phyloP scores from a whole-genome alignment of 2,797 vertebrate species.

The Amblyraja radiata region DNA sequence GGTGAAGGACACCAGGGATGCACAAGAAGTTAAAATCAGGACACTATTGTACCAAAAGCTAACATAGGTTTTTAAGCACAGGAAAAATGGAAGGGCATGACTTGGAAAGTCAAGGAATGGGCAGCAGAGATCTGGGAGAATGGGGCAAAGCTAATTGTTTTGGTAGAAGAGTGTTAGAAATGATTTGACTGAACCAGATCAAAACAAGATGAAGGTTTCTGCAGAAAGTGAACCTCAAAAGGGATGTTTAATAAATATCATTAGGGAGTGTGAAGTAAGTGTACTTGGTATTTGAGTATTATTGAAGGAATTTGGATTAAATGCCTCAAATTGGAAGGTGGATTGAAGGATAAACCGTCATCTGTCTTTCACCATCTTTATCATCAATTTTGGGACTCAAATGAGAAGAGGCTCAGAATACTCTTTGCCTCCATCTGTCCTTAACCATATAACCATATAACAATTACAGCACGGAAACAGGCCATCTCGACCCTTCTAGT shows the following conservation, averaged over 20 bases:
- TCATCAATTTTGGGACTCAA: not conserved
- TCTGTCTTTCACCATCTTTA: not conserved
- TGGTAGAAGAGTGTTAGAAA: not conserved
- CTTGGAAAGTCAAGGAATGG: not conserved
- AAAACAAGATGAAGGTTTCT: not conserved
- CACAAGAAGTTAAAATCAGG: not conserved
- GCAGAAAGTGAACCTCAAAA: not conserved
- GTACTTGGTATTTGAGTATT: not conserved
- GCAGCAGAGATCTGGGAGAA: not conserved
- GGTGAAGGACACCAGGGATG: not conserved
- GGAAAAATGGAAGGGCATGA: no score
- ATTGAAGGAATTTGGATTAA: not conserved
- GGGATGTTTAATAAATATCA: no score
- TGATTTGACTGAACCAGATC: not conserved
- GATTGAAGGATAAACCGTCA: not conserved
- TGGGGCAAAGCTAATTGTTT: not conserved
- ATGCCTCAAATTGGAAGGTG: not conserved
- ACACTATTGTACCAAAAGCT: not conserved
- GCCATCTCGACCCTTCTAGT: no score
- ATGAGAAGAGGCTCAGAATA: not conserved
- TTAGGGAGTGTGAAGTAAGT: not conserved
- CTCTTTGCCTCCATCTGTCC: not conserved
- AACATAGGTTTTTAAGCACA: not conserved
- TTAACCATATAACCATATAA: no score
- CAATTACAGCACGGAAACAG: no score